These are phyloP conservation scores for Phylloscopus trochiloides DNA, from an alignment of 2,113 vertebrate genomes.

Conservation along the genomic window DNA sequence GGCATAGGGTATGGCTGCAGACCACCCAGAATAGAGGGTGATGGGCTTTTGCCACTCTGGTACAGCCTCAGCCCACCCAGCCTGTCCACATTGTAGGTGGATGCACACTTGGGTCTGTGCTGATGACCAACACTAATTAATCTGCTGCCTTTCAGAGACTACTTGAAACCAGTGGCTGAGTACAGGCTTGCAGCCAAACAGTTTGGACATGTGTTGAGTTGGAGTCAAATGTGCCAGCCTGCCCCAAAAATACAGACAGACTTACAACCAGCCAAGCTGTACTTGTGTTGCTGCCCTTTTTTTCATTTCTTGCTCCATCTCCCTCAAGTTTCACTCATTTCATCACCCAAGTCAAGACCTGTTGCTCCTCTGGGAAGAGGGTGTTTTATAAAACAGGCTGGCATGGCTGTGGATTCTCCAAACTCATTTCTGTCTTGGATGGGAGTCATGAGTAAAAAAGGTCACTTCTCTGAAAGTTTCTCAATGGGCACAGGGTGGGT, in stretches of 20 bases:
- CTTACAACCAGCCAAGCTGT: not conserved
- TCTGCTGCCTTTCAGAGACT: not conserved
- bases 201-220: not conserved
- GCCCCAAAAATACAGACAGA: not conserved
- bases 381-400: not conserved
- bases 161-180: not conserved
- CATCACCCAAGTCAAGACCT: not conserved
- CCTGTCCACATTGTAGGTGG: not conserved
- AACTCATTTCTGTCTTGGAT: not conserved
- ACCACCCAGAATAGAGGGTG: not conserved
- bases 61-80: not conserved
- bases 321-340: not conserved
- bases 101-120: fast-evolving
- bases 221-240: not conserved
- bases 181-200: not conserved
- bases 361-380: not conserved
- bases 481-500: not conserved
- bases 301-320: not conserved
- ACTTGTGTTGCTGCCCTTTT: not conserved
- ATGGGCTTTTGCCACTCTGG: fast-evolving
- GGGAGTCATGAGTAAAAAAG: not conserved
- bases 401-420: not conserved
- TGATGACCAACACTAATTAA: not conserved
- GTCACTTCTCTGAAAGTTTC: not conserved
- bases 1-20: not conserved